These are phyloP conservation scores for Ceraclea dissimilis DNA, from an alignment of 2,888 invertebrate genomes.

Conservation along the genomic window DNA sequence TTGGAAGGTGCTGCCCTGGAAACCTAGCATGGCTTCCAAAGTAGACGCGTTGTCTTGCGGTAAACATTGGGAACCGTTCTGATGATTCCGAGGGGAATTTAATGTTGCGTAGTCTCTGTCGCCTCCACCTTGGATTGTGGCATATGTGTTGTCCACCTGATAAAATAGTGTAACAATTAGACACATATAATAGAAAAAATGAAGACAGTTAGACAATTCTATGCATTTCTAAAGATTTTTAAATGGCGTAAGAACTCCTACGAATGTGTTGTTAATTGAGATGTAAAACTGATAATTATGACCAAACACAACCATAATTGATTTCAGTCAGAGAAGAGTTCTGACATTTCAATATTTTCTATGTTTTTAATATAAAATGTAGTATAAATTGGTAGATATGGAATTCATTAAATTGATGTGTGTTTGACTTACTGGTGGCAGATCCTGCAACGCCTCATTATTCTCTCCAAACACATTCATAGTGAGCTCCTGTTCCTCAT, in stretches of 20 bases:
- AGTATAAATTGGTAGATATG: too few species aligned
- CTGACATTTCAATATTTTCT: too few species aligned
- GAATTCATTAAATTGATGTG: too few species aligned
- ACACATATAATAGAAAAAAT: background rate
- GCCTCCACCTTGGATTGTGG: conserved; percentile 64
- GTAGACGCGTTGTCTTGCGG: conserved; percentile 39
- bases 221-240: background rate
- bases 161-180: conserved; percentile 19
- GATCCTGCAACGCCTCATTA: conserved; percentile 45
- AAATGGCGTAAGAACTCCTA: background rate
- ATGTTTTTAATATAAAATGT: too few species aligned
- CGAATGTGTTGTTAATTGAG: background rate
- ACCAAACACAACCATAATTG: too few species aligned
- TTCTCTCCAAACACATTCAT: conserved; percentile 79
- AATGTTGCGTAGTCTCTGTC: conserved; percentile 61
- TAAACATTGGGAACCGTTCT: background rate
- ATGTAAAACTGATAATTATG: background rate
- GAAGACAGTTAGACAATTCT: background rate
- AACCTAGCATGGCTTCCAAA: conserved; percentile 42
- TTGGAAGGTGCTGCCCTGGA: conserved; percentile 65
- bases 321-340: too few species aligned
- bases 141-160: conserved; percentile 70
- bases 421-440: conserved; percentile 38
- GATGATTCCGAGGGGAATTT: conserved; percentile 36
- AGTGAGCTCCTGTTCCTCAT: conserved; percentile 86